Evolutionary conservation across 2,113 vertebrate genomes (phyloP).

Genomic region (Tachysurus vachellii): DNA sequence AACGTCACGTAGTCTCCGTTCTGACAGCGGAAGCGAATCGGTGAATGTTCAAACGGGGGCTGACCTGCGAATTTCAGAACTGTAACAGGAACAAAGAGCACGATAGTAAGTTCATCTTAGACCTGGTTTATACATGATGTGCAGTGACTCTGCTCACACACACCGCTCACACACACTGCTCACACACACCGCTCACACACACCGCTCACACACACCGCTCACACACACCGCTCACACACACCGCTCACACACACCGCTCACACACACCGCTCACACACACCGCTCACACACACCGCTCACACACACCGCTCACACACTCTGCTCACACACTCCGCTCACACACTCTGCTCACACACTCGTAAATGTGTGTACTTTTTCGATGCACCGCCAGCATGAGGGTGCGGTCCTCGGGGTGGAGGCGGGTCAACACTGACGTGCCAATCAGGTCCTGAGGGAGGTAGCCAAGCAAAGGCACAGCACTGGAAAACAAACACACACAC

Average conservation of each 20-base stretch:
- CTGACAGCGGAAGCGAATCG: constrained; percentile 83
- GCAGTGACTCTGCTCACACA: neutral
- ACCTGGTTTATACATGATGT: neutral
- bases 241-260: no score
- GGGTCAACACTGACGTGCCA: constrained; percentile 80
- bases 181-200: no score
- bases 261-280: no score
- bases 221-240: no score
- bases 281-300: no score
- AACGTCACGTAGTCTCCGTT: constrained; percentile 86
- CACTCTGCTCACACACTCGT: no score
- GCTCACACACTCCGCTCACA: no score
- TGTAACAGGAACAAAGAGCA: constrained; percentile 51
- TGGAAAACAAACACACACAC: constrained; percentile 60
- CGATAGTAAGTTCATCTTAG: neutral
- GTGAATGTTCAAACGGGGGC: constrained; percentile 84
- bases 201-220: no score
- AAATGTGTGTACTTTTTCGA: constrained; percentile 74
- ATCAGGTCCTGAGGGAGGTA: constrained; percentile 90
- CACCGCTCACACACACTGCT: no score
- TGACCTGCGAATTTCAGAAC: constrained; percentile 85
- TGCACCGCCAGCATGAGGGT: constrained; percentile 83
- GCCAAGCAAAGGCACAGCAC: constrained; percentile 88
- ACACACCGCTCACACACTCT: no score
- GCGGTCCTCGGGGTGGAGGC: constrained; percentile 84